A percentile compares a stretch with the other conserved stretches of the same genome.
phyloP scores from a whole-genome alignment of 2,113 vertebrate genomes.

The Dasypus novemcinctus region DNA sequence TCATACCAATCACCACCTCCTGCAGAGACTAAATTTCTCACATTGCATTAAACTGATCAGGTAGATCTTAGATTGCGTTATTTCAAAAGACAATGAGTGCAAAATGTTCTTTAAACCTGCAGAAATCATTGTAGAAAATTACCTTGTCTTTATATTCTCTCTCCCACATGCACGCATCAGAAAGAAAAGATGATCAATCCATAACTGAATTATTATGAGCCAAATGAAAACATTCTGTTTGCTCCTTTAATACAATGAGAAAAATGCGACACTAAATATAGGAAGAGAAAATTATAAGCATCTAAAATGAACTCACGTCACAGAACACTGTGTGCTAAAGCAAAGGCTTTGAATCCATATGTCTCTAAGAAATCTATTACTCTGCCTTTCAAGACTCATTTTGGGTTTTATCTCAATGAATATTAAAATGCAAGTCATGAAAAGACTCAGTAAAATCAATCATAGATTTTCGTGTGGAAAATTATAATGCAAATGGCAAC shows the following conservation, averaged over 20 bases:
- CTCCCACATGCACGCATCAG: slow-evolving; percentile 72
- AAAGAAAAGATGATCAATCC: slow-evolving; percentile 72
- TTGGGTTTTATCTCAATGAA: slow-evolving; percentile 29
- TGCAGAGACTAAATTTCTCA: not conserved
- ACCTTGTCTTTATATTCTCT: slow-evolving; percentile 68
- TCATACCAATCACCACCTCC: slow-evolving; percentile 53
- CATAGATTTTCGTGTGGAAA: not conserved
- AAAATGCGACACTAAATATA: not conserved
- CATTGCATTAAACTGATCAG: slow-evolving; percentile 60
- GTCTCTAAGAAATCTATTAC: not conserved
- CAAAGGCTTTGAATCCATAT: slow-evolving; percentile 6
- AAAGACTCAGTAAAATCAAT: slow-evolving; percentile 62
- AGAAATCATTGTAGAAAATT: slow-evolving; percentile 74
- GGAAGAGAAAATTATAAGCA: slow-evolving; percentile 58
- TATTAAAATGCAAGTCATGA: slow-evolving; percentile 43
- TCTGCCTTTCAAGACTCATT: slow-evolving; percentile 10
- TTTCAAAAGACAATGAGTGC: slow-evolving; percentile 61
- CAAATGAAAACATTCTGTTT: slow-evolving; percentile 75
- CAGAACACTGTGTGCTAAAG: slow-evolving; percentile 50
- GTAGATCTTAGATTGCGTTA: not conserved
- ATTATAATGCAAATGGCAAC: not conserved
- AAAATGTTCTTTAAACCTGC: slow-evolving; percentile 75
- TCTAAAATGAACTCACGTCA: slow-evolving; percentile 51
- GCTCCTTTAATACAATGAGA: slow-evolving; percentile 61
- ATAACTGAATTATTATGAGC: slow-evolving; percentile 76